Evolutionary conservation across 2,888 invertebrate species (phyloP).

Genomic region (Gordius sp.): DNA sequence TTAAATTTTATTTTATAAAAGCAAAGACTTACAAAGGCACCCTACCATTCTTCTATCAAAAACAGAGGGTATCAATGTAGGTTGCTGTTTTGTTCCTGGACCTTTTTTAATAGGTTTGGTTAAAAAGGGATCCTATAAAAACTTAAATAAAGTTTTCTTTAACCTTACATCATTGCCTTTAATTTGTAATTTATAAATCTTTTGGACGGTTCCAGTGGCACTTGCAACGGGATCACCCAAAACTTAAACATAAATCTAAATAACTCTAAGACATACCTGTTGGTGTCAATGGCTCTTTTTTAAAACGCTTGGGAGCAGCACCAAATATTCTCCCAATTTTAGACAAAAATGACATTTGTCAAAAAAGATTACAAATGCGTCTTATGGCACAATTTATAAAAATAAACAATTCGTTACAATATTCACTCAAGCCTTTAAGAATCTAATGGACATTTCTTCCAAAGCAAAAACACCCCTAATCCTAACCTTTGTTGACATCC

Average conservation of each 20-base stretch:
- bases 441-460: too few relatives aligned
- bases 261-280: background rate
- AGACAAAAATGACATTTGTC: too few relatives aligned
- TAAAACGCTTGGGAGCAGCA: too few relatives aligned
- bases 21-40: slow-evolving; percentile 4
- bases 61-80: slow-evolving; percentile 8
- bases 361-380: too few relatives aligned
- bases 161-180: slow-evolving; percentile 8
- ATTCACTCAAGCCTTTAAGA: too few relatives aligned
- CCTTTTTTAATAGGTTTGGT: slow-evolving; percentile 13
- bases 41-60: background rate
- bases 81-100: slow-evolving; percentile 10
- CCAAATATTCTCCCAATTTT: too few relatives aligned
- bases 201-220: slow-evolving; percentile 1
- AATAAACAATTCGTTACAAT: too few relatives aligned
- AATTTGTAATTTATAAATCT: background rate
- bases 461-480: too few relatives aligned
- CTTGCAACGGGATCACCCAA: slow-evolving; percentile 6
- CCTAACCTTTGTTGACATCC: too few relatives aligned
- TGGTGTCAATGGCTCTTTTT: too few relatives aligned
- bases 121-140: slow-evolving; percentile 11
- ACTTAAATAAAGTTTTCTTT: background rate
- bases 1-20: too few relatives aligned
- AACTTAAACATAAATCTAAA: background rate
- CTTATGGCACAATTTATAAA: too few relatives aligned